These are phyloP conservation scores for Halocynthia aurantium DNA, from an alignment of 23 tunicate genomes.

Conservation along the genomic window DNA sequence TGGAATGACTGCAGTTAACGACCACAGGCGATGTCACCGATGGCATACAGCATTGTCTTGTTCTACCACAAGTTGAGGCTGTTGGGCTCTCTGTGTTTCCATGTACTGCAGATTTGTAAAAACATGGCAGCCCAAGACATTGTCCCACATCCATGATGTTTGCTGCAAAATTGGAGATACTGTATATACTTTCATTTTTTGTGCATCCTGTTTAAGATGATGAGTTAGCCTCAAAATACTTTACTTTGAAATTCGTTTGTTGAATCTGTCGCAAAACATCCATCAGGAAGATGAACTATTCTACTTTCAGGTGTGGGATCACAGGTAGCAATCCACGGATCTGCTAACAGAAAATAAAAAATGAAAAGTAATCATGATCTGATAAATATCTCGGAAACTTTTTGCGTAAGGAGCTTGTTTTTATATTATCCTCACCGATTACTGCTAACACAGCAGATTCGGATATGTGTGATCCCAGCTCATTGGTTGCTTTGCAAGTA, in stretches of 20 bases:
- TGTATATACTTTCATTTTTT: no score
- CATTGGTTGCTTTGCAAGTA: slow-evolving; percentile 71
- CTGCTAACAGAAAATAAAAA: slow-evolving; percentile 24
- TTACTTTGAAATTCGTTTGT: not conserved
- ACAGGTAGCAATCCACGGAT: slow-evolving; percentile 59
- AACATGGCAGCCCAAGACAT: slow-evolving; percentile 65
- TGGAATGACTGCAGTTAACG: slow-evolving; percentile 54
- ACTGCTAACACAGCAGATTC: slow-evolving; percentile 37
- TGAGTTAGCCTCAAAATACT: no score
- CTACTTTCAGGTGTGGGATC: slow-evolving; percentile 47
- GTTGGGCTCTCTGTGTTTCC: not conserved
- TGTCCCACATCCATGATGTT: slow-evolving; percentile 62
- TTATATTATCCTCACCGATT: slow-evolving; percentile 39
- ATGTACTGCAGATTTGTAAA: slow-evolving; percentile 11
- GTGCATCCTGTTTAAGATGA: no score
- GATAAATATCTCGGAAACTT: no score
- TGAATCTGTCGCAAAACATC: slow-evolving; percentile 47
- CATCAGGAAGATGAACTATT: slow-evolving; percentile 58
- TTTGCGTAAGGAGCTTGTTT: no score
- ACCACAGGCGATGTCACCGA: slow-evolving; percentile 47
- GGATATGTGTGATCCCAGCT: slow-evolving; percentile 64
- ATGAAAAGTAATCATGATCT: not conserved
- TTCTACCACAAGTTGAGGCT: slow-evolving; percentile 33
- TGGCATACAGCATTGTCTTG: slow-evolving; percentile 68
- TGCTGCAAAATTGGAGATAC: slow-evolving; percentile 12